These are phyloP conservation scores for Neopelma chrysocephalum DNA, from an alignment of 2,797 vertebrate species.

Conservation along the genomic window DNA sequence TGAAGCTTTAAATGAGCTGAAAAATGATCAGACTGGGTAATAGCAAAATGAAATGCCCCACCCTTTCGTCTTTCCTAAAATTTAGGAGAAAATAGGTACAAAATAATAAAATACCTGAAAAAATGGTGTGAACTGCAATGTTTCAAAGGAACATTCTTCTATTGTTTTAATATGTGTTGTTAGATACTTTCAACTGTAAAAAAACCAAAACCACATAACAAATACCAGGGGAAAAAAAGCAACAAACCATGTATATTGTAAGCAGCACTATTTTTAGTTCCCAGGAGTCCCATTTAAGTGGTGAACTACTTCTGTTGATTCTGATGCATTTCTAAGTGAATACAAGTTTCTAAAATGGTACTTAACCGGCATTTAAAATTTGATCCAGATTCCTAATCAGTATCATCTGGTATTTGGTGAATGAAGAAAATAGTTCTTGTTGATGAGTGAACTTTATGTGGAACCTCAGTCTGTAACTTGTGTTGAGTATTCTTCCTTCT, in stretches of 20 bases:
- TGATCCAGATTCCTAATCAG: neutral
- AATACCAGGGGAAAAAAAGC: fast-evolving
- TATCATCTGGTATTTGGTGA: neutral
- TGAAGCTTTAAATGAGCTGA: neutral
- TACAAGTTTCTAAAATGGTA: neutral
- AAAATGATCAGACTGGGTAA: neutral
- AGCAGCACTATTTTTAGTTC: neutral
- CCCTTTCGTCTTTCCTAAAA: neutral
- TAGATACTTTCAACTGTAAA: neutral
- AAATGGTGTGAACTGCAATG: neutral
- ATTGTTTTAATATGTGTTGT: neutral
- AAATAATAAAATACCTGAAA: neutral
- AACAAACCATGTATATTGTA: neutral
- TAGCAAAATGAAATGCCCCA: neutral
- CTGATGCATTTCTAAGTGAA: neutral
- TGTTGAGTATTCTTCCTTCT: neutral
- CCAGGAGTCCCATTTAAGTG: neutral
- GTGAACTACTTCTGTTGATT: neutral
- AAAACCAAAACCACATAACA: fast-evolving
- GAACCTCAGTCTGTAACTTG: neutral
- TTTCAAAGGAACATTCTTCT: neutral
- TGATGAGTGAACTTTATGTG: neutral
- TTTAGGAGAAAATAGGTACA: neutral
- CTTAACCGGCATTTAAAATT: neutral
- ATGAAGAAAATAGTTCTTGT: neutral